phyloP scores from a whole-genome alignment of 2,888 invertebrate genomes.

The Drosophila kokeensis region DNA sequence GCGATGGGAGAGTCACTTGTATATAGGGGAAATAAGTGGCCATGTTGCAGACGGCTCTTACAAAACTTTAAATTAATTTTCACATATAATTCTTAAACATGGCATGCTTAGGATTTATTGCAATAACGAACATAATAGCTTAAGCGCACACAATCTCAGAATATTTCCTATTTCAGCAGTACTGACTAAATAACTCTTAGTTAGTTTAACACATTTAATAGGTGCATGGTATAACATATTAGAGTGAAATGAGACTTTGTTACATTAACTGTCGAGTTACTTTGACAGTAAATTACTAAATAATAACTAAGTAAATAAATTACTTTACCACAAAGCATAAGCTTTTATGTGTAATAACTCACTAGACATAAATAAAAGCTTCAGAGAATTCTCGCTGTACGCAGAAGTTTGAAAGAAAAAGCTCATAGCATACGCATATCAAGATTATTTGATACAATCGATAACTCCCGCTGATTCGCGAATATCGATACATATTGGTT shows the following conservation, averaged over 20 bases:
- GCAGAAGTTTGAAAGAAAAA: background rate
- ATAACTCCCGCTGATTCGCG: background rate
- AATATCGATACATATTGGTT: background rate
- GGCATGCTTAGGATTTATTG: background rate
- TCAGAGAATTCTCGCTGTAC: background rate
- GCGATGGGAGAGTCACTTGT: conserved; percentile 7
- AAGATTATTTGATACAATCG: background rate
- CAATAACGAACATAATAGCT: background rate
- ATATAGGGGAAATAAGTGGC: conserved; percentile 25
- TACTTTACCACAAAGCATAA: background rate
- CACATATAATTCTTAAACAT: background rate
- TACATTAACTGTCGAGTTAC: background rate
- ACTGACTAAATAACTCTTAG: background rate
- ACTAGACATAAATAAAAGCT: background rate
- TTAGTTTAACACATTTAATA: background rate
- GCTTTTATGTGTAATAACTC: background rate
- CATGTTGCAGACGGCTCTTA: background rate
- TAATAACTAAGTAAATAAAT: background rate
- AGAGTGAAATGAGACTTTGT: background rate
- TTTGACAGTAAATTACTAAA: too few relatives aligned
- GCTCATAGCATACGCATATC: background rate
- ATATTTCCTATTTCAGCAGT: background rate
- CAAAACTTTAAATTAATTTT: conserved; percentile 3
- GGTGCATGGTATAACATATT: background rate
- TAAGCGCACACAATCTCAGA: background rate